Evolutionary conservation across 1,140 invertebrate genomes (phyloP).

Genomic region (Drosophila mayri): DNA sequence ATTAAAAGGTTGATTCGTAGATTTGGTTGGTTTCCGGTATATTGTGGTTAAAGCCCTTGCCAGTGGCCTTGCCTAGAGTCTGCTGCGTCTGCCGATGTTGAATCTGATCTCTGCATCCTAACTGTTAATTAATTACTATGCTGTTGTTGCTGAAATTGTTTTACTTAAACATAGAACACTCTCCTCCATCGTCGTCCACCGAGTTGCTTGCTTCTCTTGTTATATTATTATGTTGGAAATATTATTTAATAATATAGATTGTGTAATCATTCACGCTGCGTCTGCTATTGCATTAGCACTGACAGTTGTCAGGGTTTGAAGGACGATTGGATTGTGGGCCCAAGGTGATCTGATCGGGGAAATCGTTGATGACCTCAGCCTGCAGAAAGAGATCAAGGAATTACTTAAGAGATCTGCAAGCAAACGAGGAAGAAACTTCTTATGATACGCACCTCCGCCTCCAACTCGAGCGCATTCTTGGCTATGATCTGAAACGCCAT

Average conservation of each 20-base stretch:
- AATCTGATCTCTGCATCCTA: slow-evolving; percentile 71
- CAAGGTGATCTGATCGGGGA: slow-evolving; percentile 97
- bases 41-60: slow-evolving; percentile 28
- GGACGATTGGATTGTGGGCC: slow-evolving; percentile 90
- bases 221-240: slow-evolving; percentile 61
- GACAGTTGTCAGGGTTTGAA: slow-evolving; percentile 91
- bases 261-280: slow-evolving; percentile 71
- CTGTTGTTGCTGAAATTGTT: slow-evolving; percentile 72
- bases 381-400: slow-evolving; percentile 5
- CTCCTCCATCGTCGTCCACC: slow-evolving; percentile 44
- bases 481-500: slow-evolving; percentile 99
- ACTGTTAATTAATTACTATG: slow-evolving; percentile 69
- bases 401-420: neutral
- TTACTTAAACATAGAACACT: slow-evolving; percentile 75
- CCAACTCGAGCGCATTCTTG: slow-evolving; percentile 97
- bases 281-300: slow-evolving; percentile 87
- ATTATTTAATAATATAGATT: slow-evolving; percentile 77
- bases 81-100: slow-evolving; percentile 37
- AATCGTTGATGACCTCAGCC: slow-evolving; percentile 98
- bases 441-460: slow-evolving; percentile 87
- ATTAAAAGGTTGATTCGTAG: slow-evolving; percentile 51
- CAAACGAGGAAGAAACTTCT: neutral
- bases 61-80: slow-evolving; percentile 41
- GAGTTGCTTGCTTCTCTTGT: slow-evolving; percentile 55
- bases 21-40: slow-evolving; percentile 20